phyloP scores from a whole-genome alignment of 2,797 vertebrate species.

The Anomalospiza imberbis region DNA sequence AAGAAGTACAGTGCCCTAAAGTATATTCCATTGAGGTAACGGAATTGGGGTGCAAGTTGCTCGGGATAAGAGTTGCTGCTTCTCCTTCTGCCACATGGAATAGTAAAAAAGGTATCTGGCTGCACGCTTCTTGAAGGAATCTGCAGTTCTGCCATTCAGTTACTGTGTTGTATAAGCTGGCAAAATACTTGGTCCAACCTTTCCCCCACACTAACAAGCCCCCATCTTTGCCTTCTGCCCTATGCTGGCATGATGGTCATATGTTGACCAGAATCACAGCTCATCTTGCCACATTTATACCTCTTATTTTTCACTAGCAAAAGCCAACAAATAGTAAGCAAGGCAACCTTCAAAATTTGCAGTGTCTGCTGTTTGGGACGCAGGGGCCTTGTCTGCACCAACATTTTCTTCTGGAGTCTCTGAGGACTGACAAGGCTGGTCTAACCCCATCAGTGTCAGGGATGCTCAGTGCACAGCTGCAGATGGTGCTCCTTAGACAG shows the following conservation, averaged over 20 bases:
- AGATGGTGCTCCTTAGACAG: not conserved
- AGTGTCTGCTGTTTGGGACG: not conserved
- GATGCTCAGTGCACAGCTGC: not conserved
- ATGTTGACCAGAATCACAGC: not conserved
- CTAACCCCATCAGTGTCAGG: not conserved
- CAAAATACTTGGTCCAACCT: not conserved
- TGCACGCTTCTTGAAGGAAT: not conserved
- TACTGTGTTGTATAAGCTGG: not conserved
- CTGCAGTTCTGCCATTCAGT: not conserved
- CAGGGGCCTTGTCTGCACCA: not conserved
- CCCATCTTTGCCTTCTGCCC: not conserved
- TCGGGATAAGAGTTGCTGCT: not conserved
- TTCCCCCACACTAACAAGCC: fast-evolving
- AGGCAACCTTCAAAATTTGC: not conserved
- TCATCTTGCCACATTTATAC: not conserved
- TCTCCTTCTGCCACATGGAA: not conserved
- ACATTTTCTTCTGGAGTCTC: not conserved
- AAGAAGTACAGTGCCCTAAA: not conserved
- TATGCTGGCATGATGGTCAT: fast-evolving
- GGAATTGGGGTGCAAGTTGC: not conserved
- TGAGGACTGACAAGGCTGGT: not conserved
- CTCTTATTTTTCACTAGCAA: not conserved
- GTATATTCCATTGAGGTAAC: not conserved
- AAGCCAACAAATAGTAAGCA: not conserved
- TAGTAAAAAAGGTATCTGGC: not conserved